A percentile compares a stretch with the other conserved stretches of the same genome.
Conservation (phyloP, 2,888 invertebrate genomes). For the Synanthedon tipuliformis region DNA sequence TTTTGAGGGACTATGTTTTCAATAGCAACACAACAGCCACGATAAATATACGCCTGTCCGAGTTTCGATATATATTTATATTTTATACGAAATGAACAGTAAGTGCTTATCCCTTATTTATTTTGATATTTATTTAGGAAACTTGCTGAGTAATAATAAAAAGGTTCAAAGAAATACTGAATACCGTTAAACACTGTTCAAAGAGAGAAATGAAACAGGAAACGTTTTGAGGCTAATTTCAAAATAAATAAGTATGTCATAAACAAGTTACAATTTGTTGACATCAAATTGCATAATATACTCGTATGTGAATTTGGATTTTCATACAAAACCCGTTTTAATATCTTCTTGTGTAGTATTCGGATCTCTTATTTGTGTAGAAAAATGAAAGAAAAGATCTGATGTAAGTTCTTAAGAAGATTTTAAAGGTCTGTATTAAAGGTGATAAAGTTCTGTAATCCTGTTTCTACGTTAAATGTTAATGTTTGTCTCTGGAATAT, state of each 20-base stretch:
- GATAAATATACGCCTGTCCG: not conserved
- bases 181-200: not conserved
- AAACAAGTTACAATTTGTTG: not conserved
- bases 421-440: too few relatives aligned
- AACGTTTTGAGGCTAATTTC: not conserved
- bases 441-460: too few relatives aligned
- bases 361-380: too few relatives aligned
- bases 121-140: not conserved
- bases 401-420: too few relatives aligned
- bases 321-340: too few relatives aligned
- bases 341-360: too few relatives aligned
- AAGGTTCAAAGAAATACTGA: not conserved
- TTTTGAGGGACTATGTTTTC: not conserved
- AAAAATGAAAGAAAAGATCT: too few relatives aligned
- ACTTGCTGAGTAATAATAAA: not conserved
- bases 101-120: not conserved
- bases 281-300: too few relatives aligned
- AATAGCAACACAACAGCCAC: not conserved
- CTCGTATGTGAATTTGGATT: too few relatives aligned
- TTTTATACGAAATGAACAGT: not conserved
- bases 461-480: too few relatives aligned
- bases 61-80: not conserved
- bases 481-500: too few relatives aligned
- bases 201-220: not conserved
- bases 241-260: not conserved